Percentiles rank a stretch among this genome's conserved stretches.
phyloP scores from a whole-genome alignment of 2,113 vertebrate species.

The Gracilinanus agilis region DNA sequence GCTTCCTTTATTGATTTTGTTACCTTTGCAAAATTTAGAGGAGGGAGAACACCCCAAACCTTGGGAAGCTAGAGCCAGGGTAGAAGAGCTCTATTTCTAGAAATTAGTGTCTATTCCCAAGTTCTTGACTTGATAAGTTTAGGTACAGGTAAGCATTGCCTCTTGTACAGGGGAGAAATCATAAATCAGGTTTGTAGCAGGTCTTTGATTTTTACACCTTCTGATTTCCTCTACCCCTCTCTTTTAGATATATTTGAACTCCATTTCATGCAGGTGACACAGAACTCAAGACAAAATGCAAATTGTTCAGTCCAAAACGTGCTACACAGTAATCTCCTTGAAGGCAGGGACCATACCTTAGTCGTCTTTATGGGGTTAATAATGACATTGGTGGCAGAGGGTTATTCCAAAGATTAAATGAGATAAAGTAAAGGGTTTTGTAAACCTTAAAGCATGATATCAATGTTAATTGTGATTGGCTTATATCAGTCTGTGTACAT shows the following conservation, averaged over 20 bases:
- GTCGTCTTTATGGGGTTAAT: background rate
- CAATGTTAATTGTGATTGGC: background rate
- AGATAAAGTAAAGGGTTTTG: constrained; percentile 5
- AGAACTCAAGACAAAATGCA: background rate
- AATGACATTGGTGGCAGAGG: background rate
- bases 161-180: background rate
- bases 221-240: background rate
- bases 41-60: background rate
- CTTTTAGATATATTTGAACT: background rate
- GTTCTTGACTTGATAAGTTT: background rate
- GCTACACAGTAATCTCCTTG: background rate
- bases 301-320: background rate
- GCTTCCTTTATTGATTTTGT: background rate
- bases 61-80: background rate
- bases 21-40: background rate
- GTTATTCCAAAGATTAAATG: background rate
- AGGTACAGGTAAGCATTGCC: background rate
- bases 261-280: background rate
- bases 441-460: background rate
- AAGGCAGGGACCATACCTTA: background rate
- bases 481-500: background rate
- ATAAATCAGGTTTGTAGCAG: background rate
- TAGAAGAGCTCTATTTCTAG: background rate
- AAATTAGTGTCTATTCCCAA: background rate
- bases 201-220: background rate